Conservation (phyloP, 2,888 invertebrate genomes). For the Miltochrista miniata region DNA sequence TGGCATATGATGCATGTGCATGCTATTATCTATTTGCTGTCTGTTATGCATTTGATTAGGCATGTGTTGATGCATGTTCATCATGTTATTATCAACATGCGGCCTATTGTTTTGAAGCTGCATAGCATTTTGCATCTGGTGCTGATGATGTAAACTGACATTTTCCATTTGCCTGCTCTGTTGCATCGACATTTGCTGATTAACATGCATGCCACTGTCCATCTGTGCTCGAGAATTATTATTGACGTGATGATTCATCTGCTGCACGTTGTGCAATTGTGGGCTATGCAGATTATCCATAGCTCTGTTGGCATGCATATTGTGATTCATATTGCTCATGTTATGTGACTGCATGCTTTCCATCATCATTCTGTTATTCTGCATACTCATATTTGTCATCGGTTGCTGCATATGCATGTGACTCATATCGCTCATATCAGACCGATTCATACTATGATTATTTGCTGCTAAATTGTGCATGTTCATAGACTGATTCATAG, state of each 20-base stretch:
- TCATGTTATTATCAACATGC: conserved; percentile 68
- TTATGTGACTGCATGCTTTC: conserved; percentile 73
- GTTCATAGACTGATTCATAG: conserved; percentile 72
- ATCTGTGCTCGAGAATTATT: conserved; percentile 62
- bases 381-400: conserved; percentile 68
- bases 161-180: conserved; percentile 74
- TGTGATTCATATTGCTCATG: conserved; percentile 68
- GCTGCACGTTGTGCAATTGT: conserved; percentile 73
- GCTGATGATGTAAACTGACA: conserved; percentile 70
- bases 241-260: conserved; percentile 71
- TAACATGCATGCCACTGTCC: conserved; percentile 71
- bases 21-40: conserved; percentile 68
- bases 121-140: conserved; percentile 76
- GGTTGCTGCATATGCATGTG: conserved; percentile 77
- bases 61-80: conserved; percentile 74
- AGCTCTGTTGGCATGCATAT: conserved; percentile 70
- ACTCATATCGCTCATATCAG: conserved; percentile 67
- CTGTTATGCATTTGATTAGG: conserved; percentile 76
- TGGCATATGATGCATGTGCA: conserved; percentile 77
- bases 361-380: conserved; percentile 75
- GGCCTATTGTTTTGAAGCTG: conserved; percentile 72
- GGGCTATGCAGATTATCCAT: conserved; percentile 73
- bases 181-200: conserved; percentile 72
- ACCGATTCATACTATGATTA: conserved; percentile 64
- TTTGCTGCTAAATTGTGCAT: conserved; percentile 67